These are phyloP conservation scores for Siderastrea siderea DNA, from an alignment of 92 coral and sea anemone species.

Conservation along the genomic window DNA sequence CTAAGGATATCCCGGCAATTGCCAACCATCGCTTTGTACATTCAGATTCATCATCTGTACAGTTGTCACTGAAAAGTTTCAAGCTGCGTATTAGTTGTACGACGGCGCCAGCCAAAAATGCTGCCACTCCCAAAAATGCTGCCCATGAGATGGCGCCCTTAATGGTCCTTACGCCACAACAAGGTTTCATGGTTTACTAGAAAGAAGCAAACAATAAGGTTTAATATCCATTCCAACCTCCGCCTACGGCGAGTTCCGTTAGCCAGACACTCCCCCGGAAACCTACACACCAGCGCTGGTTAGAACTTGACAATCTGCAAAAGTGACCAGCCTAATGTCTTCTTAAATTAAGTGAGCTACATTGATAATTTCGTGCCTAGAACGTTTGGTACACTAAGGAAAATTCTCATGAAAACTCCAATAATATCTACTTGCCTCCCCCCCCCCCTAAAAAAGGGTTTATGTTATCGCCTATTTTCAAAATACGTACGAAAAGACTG, in stretches of 20 bases:
- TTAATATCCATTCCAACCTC: not conserved
- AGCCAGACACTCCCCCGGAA: too few species aligned
- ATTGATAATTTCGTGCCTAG: too few species aligned
- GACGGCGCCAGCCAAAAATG: not conserved
- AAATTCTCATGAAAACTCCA: too few species aligned
- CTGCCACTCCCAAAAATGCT: not conserved
- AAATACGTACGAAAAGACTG: too few species aligned
- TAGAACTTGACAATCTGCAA: too few species aligned
- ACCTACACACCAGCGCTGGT: too few species aligned
- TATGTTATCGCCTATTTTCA: too few species aligned
- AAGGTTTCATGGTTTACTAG: not conserved
- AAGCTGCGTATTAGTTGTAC: constrained; percentile 10
- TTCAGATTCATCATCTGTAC: constrained; percentile 3
- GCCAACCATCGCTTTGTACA: constrained; percentile 2
- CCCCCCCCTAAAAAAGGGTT: too few species aligned
- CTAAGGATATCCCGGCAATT: not conserved
- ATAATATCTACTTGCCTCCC: too few species aligned
- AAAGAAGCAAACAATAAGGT: not conserved
- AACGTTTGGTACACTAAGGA: too few species aligned
- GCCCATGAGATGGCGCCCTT: not conserved
- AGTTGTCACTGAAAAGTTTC: not conserved
- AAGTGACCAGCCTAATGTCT: too few species aligned
- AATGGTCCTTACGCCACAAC: constrained; percentile 9
- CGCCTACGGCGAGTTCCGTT: not conserved
- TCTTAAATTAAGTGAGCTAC: too few species aligned